Evolutionary conservation across 2,888 invertebrate genomes (phyloP), one percentile per base, ranked within the genome.

Genomic region (Neria commutata): DNA sequence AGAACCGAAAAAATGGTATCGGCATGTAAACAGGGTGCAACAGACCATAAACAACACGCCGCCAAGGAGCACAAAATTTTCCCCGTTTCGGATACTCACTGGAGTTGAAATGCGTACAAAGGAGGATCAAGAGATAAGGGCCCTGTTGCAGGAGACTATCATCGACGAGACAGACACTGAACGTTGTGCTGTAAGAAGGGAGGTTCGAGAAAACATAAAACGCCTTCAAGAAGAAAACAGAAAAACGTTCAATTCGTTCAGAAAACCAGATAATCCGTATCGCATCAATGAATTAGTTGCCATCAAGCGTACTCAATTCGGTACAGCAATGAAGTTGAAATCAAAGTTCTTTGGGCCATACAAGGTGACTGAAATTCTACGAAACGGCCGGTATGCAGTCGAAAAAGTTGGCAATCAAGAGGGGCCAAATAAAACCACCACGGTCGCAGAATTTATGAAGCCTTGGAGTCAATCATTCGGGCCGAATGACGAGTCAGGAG

Each of bases 1-100:
- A 62, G 75, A 21, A 10, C 72, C 74, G 0, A 56, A 59, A 3
- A 66, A 72, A 21, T 77, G 74, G 74, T 73, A 71, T 54, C 67
- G 65, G 61, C 23, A 63, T 42, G 56, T 74, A 16, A 48, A 52
- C n/a, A 21, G 16, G 10, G 48, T 42, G 6, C 54, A 60, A 26
- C 56, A 56, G 23, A 63, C 63, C 53, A 54, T 40, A 14, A 54
- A 48, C 23, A 51, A 57, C 16, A 45, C 51, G 1, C 51, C 47
- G 17, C 54, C 47, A 5, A 17, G 47, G 19, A 54, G 54, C 17
- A 58, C 56, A 5, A 25, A 11, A 50, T 25, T 29, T 26, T 17
- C 11, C 6, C 42, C 56, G 1, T 50, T 53, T 46, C 26, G 47
- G 25, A 50, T 59, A 11, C 16, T 58, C n/a, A 54, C 58, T 1